Base-by-base conservation (phyloP, 1,140 invertebrate species). In the Brachionus rubens region DNA sequence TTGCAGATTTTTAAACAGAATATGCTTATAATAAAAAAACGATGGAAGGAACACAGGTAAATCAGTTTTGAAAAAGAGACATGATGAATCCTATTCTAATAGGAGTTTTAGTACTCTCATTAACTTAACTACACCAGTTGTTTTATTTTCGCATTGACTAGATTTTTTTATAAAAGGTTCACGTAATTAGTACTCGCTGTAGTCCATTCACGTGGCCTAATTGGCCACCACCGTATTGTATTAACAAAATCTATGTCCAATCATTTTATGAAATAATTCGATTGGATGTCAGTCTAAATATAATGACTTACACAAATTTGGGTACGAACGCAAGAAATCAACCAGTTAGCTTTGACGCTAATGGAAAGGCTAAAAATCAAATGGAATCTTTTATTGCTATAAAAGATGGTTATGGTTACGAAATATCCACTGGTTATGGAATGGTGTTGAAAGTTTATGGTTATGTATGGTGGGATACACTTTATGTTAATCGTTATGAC, bases 191-290 rank as follows among this genome's bases (percentile, higher is more conserved):
- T n/a, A 40, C n/a, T 9, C n/a, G 14, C 6, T 65, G 59, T 43
- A 43, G 30, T 43, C 33, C 59, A 21, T 26, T 40, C 19, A 36
- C 28, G 16, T 28, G 5, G 19, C 19, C 19, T 21, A 9, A 26
- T 7, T 43, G 14, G 19, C 19, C 24, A 14, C 19, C 40, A 21
- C 59, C 59, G 5, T 65, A 43, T 65, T 65, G 59, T 9, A 9
- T 65, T 0, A 65, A 65, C 24, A 65, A 65, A 65, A 65, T 65
- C 19, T 65, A 24, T 6, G 24, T 65, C 1, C 59, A 65, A 43
- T 65, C 21, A 24, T 43, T 65, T 65, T 65, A 41, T 21, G 59
- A 65, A 43, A 3, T 65, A 14, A 24, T 65, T 43, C 16, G 12
- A 10, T 6, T 65, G 1, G 59, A 65, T 65, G 10, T 65, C 9